phyloP scores from a whole-genome alignment of 2,888 invertebrate species.

The Trypoxylon attenuatum region DNA sequence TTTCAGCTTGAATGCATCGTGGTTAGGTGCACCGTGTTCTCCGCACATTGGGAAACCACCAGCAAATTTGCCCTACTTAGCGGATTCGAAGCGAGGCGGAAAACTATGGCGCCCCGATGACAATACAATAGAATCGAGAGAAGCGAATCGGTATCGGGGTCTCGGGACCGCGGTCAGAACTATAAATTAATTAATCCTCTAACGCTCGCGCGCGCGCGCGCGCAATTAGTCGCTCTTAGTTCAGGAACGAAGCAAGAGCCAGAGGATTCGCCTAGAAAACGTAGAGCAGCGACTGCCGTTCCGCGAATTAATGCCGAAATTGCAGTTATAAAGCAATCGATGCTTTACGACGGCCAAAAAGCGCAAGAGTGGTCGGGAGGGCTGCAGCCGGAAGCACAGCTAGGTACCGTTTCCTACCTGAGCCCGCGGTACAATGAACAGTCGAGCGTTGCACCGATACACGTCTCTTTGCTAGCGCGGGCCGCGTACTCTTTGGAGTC shows the following conservation, averaged over 20 bases:
- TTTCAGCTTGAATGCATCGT: too few species aligned
- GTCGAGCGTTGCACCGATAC: conserved; percentile 13
- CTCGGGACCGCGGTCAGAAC: conserved; percentile 8
- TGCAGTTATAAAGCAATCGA: conserved; percentile 60
- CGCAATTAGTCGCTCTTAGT: conserved; percentile 30
- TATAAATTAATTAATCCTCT: conserved; percentile 46
- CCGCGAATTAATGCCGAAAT: conserved; percentile 57
- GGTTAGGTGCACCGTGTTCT: too few species aligned
- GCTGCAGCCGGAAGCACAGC: conserved; percentile 28
- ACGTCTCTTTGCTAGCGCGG: background rate
- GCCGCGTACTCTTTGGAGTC: conserved; percentile 26
- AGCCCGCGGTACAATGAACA: conserved; percentile 36
- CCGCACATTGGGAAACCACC: too few species aligned
- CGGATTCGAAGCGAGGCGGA: conserved; percentile 1
- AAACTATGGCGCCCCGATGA: background rate
- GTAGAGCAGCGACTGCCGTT: conserved; percentile 30
- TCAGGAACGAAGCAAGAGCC: conserved; percentile 32
- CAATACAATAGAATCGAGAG: conserved; percentile 4
- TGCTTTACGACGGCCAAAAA: conserved; percentile 6
- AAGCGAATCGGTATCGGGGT: conserved; percentile 19
- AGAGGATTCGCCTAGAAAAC: conserved; percentile 39
- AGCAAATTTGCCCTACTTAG: background rate
- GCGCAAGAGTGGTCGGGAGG: conserved; percentile 19
- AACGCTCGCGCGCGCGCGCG: conserved; percentile 18
- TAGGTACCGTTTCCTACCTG: conserved; percentile 40